phyloP scores from a whole-genome alignment of 1,140 invertebrate genomes.

The Orchesella cincta region DNA sequence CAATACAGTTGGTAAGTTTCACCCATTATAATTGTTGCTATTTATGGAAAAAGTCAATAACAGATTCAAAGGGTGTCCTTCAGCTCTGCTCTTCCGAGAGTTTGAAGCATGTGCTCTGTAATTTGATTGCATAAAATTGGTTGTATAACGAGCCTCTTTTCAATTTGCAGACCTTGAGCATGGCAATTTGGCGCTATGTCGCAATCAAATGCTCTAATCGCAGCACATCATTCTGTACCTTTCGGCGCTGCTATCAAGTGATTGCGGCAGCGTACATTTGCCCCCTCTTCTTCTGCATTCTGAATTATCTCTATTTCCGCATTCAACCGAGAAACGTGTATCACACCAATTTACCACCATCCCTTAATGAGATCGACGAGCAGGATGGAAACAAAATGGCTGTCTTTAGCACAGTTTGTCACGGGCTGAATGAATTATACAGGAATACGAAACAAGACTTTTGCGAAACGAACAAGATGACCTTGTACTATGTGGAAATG shows the following conservation, averaged over 20 bases:
- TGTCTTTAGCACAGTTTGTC: background rate
- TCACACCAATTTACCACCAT: slow-evolving; percentile 13
- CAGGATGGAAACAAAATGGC: background rate
- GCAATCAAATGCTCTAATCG: slow-evolving; percentile 42
- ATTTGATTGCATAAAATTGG: no score
- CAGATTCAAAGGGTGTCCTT: background rate
- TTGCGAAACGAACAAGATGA: slow-evolving; percentile 54
- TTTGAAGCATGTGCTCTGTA: no score
- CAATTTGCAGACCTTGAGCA: slow-evolving; percentile 39
- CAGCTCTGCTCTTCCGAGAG: no score
- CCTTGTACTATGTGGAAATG: slow-evolving; percentile 67
- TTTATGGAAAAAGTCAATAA: background rate
- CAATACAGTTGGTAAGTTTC: slow-evolving; percentile 42
- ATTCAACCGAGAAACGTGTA: slow-evolving; percentile 50
- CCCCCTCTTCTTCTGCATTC: slow-evolving; percentile 61
- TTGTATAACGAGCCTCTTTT: background rate
- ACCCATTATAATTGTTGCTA: background rate
- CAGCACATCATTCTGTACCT: slow-evolving; percentile 39
- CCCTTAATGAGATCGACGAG: slow-evolving; percentile 30
- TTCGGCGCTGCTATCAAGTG: slow-evolving; percentile 40
- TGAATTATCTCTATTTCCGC: slow-evolving; percentile 59
- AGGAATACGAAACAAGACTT: background rate
- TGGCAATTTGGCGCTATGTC: slow-evolving; percentile 49
- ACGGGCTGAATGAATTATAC: background rate
- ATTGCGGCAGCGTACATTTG: slow-evolving; percentile 59